A percentile compares a stretch with the other conserved stretches of the same genome.
These are phyloP conservation scores for Pteruthius melanotis DNA, from an alignment of 2,113 vertebrate genomes.

Conservation along the genomic window DNA sequence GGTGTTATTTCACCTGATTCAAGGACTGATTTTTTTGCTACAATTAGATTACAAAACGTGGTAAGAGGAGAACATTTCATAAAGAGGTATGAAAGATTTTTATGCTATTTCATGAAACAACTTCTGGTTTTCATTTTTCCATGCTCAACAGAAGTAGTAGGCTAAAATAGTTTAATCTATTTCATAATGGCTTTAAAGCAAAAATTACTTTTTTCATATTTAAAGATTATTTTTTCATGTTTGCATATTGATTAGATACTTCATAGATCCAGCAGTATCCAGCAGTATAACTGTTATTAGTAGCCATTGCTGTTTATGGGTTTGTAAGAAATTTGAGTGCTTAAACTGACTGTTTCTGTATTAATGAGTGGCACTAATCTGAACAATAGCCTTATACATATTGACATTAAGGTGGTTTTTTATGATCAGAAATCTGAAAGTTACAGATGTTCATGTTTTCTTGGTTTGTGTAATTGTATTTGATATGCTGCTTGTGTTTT, in stretches of 20 bases:
- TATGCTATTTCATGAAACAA: background rate
- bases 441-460: background rate
- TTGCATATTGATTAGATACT: background rate
- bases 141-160: background rate
- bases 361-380: background rate
- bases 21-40: background rate
- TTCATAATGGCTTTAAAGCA: background rate
- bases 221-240: background rate
- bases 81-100: background rate
- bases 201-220: background rate
- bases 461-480: background rate
- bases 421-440: background rate
- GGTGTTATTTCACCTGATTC: background rate
- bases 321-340: slow-evolving; percentile 25
- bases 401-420: background rate
- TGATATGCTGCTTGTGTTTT: background rate
- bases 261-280: background rate
- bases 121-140: background rate
- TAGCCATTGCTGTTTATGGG: background rate
- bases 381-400: background rate
- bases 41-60: background rate
- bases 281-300: background rate
- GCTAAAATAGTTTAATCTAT: background rate
- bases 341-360: slow-evolving; percentile 25
- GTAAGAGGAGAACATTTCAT: background rate